Percentiles rank a stretch among this genome's conserved stretches.
Conservation (phyloP, 1,140 invertebrate genomes). For the Drosophila parvula region DNA sequence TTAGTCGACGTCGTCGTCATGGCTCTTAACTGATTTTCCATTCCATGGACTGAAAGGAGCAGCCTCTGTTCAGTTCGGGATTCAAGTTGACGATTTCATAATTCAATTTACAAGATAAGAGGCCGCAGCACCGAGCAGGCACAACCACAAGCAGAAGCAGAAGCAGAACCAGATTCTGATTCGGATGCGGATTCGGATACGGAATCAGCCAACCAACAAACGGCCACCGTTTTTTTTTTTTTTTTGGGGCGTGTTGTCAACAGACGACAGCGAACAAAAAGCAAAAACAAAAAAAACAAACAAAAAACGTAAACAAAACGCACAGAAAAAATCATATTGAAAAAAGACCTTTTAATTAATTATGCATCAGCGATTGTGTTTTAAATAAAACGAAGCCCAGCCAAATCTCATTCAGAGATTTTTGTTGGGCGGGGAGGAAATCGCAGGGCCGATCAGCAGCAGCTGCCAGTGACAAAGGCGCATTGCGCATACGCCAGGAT, state of each 20-base stretch:
- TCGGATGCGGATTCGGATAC: constrained; percentile 25
- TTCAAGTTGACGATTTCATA: constrained; percentile 83
- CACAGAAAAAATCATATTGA: constrained; percentile 34
- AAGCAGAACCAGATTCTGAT: constrained; percentile 31
- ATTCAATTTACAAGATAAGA: constrained; percentile 82
- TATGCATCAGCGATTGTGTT: constrained; percentile 81
- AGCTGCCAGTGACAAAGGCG: constrained; percentile 47
- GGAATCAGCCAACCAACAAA: constrained; percentile 52
- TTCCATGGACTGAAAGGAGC: constrained; percentile 74
- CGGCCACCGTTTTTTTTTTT: constrained; percentile 39
- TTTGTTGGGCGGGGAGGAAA: constrained; percentile 12
- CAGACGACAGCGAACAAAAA: constrained; percentile 53
- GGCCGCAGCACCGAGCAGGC: constrained; percentile 40
- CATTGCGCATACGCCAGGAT: constrained; percentile 61
- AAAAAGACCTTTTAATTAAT: constrained; percentile 77
- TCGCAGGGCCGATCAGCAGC: constrained; percentile 31
- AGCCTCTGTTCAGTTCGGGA: constrained; percentile 70
- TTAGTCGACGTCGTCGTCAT: constrained; percentile 61
- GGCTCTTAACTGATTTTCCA: constrained; percentile 78
- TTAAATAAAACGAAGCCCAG: constrained; percentile 72
- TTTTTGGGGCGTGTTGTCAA: constrained; percentile 67
- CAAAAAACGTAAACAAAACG: constrained; percentile 38
- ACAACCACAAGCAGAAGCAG: constrained; percentile 27
- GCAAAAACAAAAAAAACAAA: neutral
- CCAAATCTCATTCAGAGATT: constrained; percentile 58